A percentile compares a stretch with the other conserved stretches of the same genome.
phyloP scores from a whole-genome alignment of 35 echinoderm and acorn worm genomes.

The Anneissia japonica region DNA sequence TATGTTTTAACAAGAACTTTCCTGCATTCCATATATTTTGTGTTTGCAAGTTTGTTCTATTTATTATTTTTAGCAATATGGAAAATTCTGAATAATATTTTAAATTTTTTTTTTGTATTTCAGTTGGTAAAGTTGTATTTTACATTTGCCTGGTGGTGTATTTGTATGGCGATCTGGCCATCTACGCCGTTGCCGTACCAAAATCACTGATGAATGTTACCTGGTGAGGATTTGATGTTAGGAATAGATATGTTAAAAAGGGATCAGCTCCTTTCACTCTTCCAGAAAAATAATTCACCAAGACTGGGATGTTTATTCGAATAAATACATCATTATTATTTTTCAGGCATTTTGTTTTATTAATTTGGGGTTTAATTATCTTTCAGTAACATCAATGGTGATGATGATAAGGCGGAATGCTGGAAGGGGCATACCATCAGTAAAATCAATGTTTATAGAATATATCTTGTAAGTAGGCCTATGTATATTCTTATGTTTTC shows the following conservation, averaged over 20 bases:
- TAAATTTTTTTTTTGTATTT: not conserved
- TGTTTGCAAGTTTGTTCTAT: no score
- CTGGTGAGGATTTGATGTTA: conserved; percentile 48
- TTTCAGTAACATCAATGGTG: not conserved
- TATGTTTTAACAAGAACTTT: no score
- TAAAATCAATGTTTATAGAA: conserved; percentile 63
- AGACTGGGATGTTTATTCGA: no score
- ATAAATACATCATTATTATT: no score
- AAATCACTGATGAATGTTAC: conserved; percentile 87
- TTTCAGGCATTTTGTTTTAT: conserved; percentile 3
- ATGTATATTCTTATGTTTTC: no score
- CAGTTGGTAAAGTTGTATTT: conserved; percentile 82
- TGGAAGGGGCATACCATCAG: conserved; percentile 26
- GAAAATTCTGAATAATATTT: not conserved
- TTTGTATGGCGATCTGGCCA: conserved; percentile 93
- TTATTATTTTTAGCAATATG: not conserved
- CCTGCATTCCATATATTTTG: no score
- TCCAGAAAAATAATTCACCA: no score
- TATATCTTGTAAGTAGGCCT: conserved; percentile 77
- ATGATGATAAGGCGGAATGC: conserved; percentile 22
- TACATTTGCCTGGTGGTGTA: conserved; percentile 75
- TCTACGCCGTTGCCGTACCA: conserved; percentile 88
- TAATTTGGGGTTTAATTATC: not conserved
- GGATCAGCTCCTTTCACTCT: no score
- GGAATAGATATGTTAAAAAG: no score